A percentile compares a stretch with the other conserved stretches of the same genome.
phyloP scores from a whole-genome alignment of 2,888 invertebrate species.

The Thera britannica region DNA sequence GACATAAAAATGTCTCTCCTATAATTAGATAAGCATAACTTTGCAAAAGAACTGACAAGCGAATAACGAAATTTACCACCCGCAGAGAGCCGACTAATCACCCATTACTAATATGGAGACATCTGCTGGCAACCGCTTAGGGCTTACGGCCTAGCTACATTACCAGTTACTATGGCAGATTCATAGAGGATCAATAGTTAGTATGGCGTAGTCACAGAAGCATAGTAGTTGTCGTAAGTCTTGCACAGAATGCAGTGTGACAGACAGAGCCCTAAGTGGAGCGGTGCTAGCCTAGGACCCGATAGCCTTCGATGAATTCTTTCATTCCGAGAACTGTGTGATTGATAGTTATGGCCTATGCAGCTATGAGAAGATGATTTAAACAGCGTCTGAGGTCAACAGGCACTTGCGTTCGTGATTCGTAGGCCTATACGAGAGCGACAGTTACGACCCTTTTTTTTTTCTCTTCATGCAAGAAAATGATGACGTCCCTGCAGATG shows the following conservation, averaged over 20 bases:
- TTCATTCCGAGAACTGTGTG: slow-evolving; percentile 30
- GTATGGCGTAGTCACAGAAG: not conserved
- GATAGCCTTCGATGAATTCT: slow-evolving; percentile 39
- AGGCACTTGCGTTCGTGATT: too few species aligned
- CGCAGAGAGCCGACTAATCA: slow-evolving; percentile 25
- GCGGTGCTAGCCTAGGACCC: slow-evolving; percentile 22
- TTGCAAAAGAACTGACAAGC: slow-evolving; percentile 15
- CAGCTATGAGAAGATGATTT: too few species aligned
- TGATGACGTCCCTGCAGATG: too few species aligned
- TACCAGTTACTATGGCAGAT: slow-evolving; percentile 7
- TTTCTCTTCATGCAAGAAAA: too few species aligned
- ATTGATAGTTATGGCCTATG: not conserved
- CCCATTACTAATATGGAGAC: slow-evolving; percentile 18
- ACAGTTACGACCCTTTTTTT: too few species aligned
- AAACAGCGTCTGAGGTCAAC: too few species aligned
- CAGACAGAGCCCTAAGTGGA: slow-evolving; percentile 13
- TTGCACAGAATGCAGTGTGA: not conserved
- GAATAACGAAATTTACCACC: slow-evolving; percentile 28
- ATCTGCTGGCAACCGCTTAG: slow-evolving; percentile 27
- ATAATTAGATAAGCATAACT: not conserved
- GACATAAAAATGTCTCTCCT: not conserved
- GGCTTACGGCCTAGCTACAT: slow-evolving; percentile 11
- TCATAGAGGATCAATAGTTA: slow-evolving; percentile 5
- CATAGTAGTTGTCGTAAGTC: not conserved
- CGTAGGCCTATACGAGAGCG: too few species aligned